phyloP scores from a whole-genome alignment of 2,113 vertebrate genomes.

The Calypte anna region DNA sequence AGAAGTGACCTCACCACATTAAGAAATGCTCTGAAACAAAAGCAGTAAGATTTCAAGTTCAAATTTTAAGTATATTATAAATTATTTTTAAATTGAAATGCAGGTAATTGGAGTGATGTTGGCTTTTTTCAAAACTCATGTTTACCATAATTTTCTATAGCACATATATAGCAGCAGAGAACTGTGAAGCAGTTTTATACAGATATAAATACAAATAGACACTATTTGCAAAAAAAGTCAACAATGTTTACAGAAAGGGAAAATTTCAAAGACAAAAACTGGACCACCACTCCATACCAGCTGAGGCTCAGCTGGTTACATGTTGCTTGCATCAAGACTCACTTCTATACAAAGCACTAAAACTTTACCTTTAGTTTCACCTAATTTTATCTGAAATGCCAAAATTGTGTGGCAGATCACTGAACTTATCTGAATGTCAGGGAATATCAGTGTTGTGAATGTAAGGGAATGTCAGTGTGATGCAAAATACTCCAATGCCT shows the following conservation, averaged over 20 bases:
- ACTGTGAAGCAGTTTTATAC: background rate
- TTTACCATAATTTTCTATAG: background rate
- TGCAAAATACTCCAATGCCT: background rate
- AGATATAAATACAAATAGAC: background rate
- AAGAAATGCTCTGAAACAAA: background rate
- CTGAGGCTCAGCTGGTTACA: background rate
- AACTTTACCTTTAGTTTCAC: background rate
- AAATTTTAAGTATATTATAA: background rate
- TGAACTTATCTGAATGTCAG: background rate
- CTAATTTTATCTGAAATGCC: background rate
- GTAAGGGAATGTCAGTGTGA: background rate
- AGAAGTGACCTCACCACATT: background rate
- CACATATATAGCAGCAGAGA: background rate
- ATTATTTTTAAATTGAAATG: background rate
- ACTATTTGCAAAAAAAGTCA: background rate
- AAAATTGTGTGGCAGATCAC: background rate
- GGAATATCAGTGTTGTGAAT: background rate
- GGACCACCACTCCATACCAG: background rate
- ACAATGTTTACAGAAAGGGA: background rate
- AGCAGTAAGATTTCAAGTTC: background rate
- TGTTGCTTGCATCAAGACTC: background rate
- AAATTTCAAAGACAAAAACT: background rate
- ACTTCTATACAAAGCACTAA: background rate
- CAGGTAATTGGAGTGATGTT: background rate
- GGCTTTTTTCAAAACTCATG: background rate